These are phyloP conservation scores for Halcyon senegalensis DNA, from an alignment of 2,113 vertebrate genomes.

Conservation along the genomic window DNA sequence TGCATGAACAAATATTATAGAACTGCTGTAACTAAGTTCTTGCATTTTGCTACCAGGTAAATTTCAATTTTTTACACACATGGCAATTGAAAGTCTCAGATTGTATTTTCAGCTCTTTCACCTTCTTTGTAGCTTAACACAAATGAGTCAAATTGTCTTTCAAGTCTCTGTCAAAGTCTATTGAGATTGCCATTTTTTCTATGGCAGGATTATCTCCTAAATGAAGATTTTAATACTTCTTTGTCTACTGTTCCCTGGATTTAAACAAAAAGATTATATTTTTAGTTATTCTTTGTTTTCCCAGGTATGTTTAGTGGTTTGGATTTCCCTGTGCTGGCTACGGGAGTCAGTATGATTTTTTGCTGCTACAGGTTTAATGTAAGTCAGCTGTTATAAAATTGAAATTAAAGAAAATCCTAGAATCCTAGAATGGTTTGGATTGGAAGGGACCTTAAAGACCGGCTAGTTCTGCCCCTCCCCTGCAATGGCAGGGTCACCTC, in stretches of 20 bases:
- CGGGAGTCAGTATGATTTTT: fast-evolving
- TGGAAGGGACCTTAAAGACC: too few relatives aligned
- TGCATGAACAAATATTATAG: neutral
- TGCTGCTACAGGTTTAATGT: neutral
- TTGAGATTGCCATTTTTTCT: neutral
- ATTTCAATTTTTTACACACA: neutral
- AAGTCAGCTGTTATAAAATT: neutral
- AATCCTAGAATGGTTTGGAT: too few relatives aligned
- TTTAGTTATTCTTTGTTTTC: neutral
- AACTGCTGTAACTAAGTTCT: neutral
- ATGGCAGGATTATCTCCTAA: neutral
- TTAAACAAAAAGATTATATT: neutral
- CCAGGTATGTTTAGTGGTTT: neutral
- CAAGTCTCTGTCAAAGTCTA: neutral
- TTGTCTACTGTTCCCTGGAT: neutral
- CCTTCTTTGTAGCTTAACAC: neutral
- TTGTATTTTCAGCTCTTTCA: neutral
- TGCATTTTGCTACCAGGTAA: neutral
- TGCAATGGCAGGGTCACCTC: too few relatives aligned
- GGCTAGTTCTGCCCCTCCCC: too few relatives aligned
- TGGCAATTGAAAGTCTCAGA: neutral
- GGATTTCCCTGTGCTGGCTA: neutral
- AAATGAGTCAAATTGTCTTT: neutral
- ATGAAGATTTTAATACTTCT: neutral
- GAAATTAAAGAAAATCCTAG: neutral